These are phyloP conservation scores for Lytechinus pictus DNA, from an alignment of 35 echinoderm and acorn worm genomes.

Conservation along the genomic window DNA sequence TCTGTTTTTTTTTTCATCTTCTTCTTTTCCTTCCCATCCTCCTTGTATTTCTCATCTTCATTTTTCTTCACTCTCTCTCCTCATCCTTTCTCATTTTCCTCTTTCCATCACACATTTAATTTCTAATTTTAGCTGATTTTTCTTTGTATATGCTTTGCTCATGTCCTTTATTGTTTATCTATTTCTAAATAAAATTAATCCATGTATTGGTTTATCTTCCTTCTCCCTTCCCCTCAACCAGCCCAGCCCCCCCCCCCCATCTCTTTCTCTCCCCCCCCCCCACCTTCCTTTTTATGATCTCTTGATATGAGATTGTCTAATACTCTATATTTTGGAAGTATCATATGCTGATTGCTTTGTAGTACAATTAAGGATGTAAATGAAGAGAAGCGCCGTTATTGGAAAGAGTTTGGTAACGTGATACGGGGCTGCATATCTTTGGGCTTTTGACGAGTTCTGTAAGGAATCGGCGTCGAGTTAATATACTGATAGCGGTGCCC, in stretches of 20 bases:
- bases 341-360: slow-evolving; percentile 14
- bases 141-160: no score
- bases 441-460: neutral
- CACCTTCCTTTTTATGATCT: neutral
- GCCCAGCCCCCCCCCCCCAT: no score
- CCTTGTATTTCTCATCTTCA: no score
- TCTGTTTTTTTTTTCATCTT: no score
- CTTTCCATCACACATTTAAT: neutral
- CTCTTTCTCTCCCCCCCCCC: neutral
- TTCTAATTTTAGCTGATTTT: no score
- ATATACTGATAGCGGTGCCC: neutral
- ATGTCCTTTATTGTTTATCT: neutral
- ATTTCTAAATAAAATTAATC: neutral
- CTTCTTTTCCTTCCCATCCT: no score
- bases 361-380: slow-evolving; percentile 17
- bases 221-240: neutral
- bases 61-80: no score
- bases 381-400: neutral
- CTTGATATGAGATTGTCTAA: neutral
- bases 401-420: neutral
- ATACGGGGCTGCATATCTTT: neutral
- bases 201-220: neutral
- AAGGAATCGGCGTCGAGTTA: neutral
- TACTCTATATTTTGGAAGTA: slow-evolving; percentile 30
- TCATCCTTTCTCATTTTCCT: neutral